Conservation (phyloP, 1,140 invertebrate genomes). For the Drosophila nikananu region DNA sequence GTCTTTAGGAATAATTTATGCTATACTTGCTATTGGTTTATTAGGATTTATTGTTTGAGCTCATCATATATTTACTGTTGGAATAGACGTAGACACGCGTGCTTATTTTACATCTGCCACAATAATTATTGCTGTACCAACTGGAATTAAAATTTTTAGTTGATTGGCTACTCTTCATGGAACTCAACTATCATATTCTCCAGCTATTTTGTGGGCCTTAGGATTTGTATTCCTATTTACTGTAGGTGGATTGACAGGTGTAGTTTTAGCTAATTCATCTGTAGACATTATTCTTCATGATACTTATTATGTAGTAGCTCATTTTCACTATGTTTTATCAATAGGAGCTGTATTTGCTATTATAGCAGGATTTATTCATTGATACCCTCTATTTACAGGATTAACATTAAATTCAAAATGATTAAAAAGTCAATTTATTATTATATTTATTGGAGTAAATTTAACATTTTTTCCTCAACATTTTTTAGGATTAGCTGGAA, state of each 20-base stretch:
- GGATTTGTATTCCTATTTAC: conserved; percentile 91
- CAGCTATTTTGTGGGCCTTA: conserved; percentile 88
- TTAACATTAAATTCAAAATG: conserved; percentile 86
- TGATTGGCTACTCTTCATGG: conserved; percentile 85
- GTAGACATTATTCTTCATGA: conserved; percentile 91
- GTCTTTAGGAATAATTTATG: conserved; percentile 88
- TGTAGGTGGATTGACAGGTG: conserved; percentile 88
- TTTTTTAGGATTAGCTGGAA: conserved; percentile 90
- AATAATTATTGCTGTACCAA: conserved; percentile 4
- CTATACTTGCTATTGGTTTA: conserved; percentile 88
- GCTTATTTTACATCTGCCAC: conserved; percentile 87
- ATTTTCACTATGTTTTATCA: conserved; percentile 90
- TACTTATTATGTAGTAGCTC: conserved; percentile 91
- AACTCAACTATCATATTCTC: conserved; percentile 43
- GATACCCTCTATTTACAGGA: conserved; percentile 89
- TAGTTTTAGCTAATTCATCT: conserved; percentile 90
- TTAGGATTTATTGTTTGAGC: conserved; percentile 89
- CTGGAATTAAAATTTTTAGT: conserved; percentile 87
- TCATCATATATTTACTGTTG: conserved; percentile 91
- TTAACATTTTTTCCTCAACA: conserved; percentile 92
- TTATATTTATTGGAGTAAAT: conserved; percentile 90
- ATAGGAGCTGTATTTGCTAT: conserved; percentile 90
- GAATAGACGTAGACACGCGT: conserved; percentile 90
- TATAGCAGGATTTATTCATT: conserved; percentile 89
- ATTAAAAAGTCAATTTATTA: conserved; percentile 88